Base-by-base conservation (phyloP, 1,140 invertebrate species). In the Lordiphosa clarofinis region DNA sequence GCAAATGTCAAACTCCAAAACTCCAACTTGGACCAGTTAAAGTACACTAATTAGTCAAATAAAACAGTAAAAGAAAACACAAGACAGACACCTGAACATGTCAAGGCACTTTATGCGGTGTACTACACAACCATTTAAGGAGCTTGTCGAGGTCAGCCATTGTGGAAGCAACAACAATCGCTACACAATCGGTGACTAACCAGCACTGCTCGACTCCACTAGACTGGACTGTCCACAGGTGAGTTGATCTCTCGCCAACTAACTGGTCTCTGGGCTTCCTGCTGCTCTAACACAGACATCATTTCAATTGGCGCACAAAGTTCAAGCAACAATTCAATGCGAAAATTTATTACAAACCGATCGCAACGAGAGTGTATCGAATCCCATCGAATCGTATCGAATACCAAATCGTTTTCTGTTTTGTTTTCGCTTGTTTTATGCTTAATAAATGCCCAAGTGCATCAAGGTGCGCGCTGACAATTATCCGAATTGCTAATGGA, bases 251-350 rank as follows among this genome's bases (percentile, higher is more conserved):
- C 44, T 31, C 28, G 28, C 28, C 28, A 31, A 48, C 13, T 64
- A 68, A 68, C 64, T 68, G 64, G 64, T 54, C 54, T 66, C 4
- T 37, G 37, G 63, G 78, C 78, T 84, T 84, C 78, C 78, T 84
- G 78, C 73, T 86, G 74, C 78, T 46, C 19, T 76, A 82, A 82
- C 71, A 75, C 59, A 82, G 76, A 81, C 76, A 82, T 82, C 73
- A 84, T 55, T 66, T 43, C 56, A 50, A 69, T 64, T 48, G 56
- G 48, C 59, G 39, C 47, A 58, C 73, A 73, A 69, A 78, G 78
- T 67, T 65, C 75, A 75, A 72, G 54, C 43, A 63, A 60, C 79
- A 82, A 81, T 82, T 84, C 67, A 84, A 84, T 65, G 46, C 37
- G 67, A 82, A 46, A 84, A 82, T 82, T 84, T 84, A 82, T 82